Evolutionary conservation across 2,888 invertebrate genomes (phyloP), one percentile per base, ranked within the genome.

Genomic region (Steinernema scapterisci): DNA sequence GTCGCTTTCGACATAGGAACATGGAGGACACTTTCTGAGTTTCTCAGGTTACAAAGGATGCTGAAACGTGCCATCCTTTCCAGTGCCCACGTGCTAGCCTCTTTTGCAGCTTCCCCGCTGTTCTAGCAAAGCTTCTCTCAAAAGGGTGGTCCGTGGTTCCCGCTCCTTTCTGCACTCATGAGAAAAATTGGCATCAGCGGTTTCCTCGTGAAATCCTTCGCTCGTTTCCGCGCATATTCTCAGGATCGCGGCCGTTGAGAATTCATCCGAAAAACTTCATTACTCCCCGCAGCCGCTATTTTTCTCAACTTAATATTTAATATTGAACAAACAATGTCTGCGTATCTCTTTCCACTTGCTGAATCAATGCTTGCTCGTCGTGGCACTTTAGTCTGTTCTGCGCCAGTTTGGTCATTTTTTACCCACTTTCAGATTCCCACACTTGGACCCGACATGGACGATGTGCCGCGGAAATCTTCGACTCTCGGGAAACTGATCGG

Each of bases 181-280:
- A 63, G 63, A 63, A 52, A 38, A 63, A 63, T 63, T 63, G 63
- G 63, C 63, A 63, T 63, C 63, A 27, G 16, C 21, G 63, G 63
- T 63, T 63, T 63, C 31, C 31, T 63, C 31, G 63, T 63, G 63
- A 25, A 63, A 63, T 27, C 27, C 63, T 31, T 13, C 27, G 23
- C 63, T 63, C 63, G 16, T 25, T 63, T 63, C 2, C 63, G 63
- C 63, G 63, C 63, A 63, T 63, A 63, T 63, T 63, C 63, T 63
- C 63, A 63, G 63, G 63, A 63, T 63, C 27, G 63, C 63, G 63
- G 31, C 13, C 63, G 63, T 63, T 63, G 16, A 27, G 63, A 21
- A 25, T 16, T 27, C 25, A 25, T 7, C 63, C 31, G 63, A 63
- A 54, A 54, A 63, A 63, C 63, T 63, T 63, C 63, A 63, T 63